These are phyloP conservation scores for Sporophila hypoxantha DNA, from an alignment of 2,113 vertebrate genomes.

Conservation along the genomic window DNA sequence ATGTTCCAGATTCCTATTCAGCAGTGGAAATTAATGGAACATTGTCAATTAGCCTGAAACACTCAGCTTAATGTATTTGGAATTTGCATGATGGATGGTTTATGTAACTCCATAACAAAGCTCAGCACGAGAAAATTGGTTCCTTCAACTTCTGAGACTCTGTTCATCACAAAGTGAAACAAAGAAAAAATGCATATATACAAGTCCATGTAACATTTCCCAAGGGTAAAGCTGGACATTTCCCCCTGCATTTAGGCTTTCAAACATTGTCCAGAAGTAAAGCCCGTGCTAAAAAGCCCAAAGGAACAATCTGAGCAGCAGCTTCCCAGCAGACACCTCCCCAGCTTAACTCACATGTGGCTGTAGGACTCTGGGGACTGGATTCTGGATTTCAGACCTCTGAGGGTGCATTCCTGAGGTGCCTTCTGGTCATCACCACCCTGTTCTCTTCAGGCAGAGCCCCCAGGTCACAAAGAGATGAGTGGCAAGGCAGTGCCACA, in stretches of 20 bases:
- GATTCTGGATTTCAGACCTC: background rate
- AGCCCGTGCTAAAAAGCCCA: background rate
- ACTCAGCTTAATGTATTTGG: constrained; percentile 1
- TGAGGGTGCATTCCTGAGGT: background rate
- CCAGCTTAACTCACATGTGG: background rate
- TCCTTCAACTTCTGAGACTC: background rate
- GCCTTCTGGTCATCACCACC: background rate
- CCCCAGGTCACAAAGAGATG: background rate
- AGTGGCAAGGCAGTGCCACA: background rate
- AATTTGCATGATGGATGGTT: constrained; percentile 12
- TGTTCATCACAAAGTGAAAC: background rate
- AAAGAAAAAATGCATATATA: background rate
- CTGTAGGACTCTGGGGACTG: background rate
- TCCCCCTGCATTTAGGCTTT: background rate
- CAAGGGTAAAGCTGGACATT: background rate
- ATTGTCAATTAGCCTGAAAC: constrained; percentile 29
- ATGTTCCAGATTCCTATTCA: constrained; percentile 7
- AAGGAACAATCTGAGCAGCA: background rate
- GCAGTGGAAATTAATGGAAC: constrained; percentile 18
- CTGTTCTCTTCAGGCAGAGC: background rate
- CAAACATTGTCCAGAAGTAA: background rate
- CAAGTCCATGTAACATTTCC: background rate
- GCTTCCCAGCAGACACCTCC: background rate
- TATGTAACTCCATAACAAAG: background rate
- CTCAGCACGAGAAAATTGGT: background rate